Evolutionary conservation across 2,888 invertebrate genomes (phyloP).

Genomic region (Panzeria rudis): DNA sequence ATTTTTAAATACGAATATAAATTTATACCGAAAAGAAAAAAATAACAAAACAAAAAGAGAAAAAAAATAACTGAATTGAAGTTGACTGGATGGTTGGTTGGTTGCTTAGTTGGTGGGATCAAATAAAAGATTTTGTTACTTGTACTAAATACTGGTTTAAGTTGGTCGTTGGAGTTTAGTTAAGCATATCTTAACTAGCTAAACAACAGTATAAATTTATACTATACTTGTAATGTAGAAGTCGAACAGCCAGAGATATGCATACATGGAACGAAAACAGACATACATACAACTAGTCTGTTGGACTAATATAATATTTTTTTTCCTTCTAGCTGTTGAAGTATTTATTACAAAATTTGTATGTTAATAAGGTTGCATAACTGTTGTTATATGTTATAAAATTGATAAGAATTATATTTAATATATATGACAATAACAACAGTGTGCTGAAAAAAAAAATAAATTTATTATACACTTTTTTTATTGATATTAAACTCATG

Average conservation of each 20-base stretch:
- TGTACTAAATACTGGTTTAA: conserved; percentile 70
- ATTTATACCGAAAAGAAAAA: conserved; percentile 35
- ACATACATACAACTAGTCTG: conserved; percentile 15
- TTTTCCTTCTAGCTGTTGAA: conserved; percentile 7
- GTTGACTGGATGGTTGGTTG: conserved; percentile 25
- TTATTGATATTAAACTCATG: conserved; percentile 1
- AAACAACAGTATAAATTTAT: conserved; percentile 41
- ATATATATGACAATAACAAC: conserved; percentile 16
- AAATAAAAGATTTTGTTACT: conserved; percentile 63
- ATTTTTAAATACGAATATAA: conserved; percentile 45
- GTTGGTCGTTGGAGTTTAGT: conserved; percentile 64
- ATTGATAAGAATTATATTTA: conserved; percentile 64
- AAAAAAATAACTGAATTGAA: conserved; percentile 26
- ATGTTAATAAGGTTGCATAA: conserved; percentile 71
- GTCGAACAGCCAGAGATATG: conserved; percentile 13
- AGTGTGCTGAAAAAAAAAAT: background rate
- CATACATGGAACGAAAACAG: background rate
- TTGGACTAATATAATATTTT: conserved; percentile 1
- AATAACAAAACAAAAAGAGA: conserved; percentile 14
- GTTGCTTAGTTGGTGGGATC: conserved; percentile 43
- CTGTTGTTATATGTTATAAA: conserved; percentile 59
- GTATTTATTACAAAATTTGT: conserved; percentile 63
- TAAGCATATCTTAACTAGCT: conserved; percentile 51
- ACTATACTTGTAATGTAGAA: conserved; percentile 51
- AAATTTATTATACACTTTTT: conserved; percentile 2